A percentile compares a stretch with the other conserved stretches of the same genome.
These are phyloP conservation scores for Lasius fuliginosus DNA, from an alignment of 2,888 invertebrate species.

Conservation along the genomic window DNA sequence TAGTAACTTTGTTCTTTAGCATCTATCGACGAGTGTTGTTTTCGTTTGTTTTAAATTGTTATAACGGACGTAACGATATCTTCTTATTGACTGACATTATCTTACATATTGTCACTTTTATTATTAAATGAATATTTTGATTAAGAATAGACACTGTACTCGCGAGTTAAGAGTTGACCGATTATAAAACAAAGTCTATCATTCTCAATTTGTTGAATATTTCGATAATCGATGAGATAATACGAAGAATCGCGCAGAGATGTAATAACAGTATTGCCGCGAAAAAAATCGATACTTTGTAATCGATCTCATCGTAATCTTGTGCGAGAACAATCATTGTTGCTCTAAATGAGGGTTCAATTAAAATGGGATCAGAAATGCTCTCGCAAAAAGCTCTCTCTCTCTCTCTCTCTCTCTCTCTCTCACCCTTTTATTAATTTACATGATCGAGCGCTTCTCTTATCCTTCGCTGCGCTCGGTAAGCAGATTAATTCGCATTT, in stretches of 20 bases:
- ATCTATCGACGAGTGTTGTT: slow-evolving; percentile 31
- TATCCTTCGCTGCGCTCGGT: slow-evolving; percentile 41
- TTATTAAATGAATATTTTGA: background rate
- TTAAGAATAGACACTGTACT: background rate
- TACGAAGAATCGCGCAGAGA: background rate
- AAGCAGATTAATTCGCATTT: slow-evolving; percentile 66
- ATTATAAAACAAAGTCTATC: background rate
- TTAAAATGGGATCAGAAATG: slow-evolving; percentile 30
- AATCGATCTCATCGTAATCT: slow-evolving; percentile 14
- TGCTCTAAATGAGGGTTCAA: slow-evolving; percentile 22
- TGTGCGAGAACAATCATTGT: background rate
- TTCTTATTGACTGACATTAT: background rate
- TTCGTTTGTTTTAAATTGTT: slow-evolving; percentile 32
- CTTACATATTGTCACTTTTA: background rate
- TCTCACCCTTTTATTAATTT: slow-evolving; percentile 38
- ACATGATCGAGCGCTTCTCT: slow-evolving; percentile 55
- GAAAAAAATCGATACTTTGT: background rate
- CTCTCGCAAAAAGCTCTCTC: background rate
- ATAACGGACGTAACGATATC: slow-evolving; percentile 19
- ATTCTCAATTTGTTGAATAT: background rate
- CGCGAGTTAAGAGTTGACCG: background rate
- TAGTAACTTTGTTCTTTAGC: slow-evolving; percentile 31
- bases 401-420: background rate
- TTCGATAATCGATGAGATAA: background rate
- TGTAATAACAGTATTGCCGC: background rate